Conservation (phyloP, 2,113 vertebrate genomes). For the Spheniscus mendiculus region DNA sequence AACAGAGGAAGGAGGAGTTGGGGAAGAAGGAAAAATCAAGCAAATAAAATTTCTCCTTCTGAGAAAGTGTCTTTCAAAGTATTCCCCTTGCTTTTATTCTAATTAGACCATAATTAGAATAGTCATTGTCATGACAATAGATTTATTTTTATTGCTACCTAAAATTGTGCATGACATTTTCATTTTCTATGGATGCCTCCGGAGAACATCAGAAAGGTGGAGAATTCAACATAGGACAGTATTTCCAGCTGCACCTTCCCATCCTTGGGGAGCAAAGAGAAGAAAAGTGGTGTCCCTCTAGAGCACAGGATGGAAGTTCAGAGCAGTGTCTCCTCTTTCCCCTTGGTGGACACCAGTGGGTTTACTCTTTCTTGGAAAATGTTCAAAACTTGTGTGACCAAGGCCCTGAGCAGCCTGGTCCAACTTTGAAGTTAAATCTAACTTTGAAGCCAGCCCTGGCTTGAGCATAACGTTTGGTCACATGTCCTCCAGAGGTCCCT, state of each 20-base stretch:
- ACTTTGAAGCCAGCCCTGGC: background rate
- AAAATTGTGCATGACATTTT: background rate
- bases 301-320: no score
- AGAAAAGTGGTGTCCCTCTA: background rate
- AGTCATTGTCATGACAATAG: background rate
- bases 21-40: background rate
- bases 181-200: background rate
- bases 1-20: background rate
- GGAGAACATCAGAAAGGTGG: background rate
- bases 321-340: fast-evolving
- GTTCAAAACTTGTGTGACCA: background rate
- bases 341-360: background rate
- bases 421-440: background rate
- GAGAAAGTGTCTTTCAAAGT: background rate
- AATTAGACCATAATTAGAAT: background rate
- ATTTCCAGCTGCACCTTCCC: background rate
- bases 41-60: background rate
- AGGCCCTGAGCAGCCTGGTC: background rate
- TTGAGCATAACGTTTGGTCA: background rate
- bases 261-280: background rate
- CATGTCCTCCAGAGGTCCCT: background rate
- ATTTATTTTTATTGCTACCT: background rate
- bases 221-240: background rate
- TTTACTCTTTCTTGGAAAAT: background rate
- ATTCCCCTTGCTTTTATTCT: background rate